Evolutionary conservation across 64 coral and sea anemone species (phyloP).

Genomic region (Trachythela sp.): DNA sequence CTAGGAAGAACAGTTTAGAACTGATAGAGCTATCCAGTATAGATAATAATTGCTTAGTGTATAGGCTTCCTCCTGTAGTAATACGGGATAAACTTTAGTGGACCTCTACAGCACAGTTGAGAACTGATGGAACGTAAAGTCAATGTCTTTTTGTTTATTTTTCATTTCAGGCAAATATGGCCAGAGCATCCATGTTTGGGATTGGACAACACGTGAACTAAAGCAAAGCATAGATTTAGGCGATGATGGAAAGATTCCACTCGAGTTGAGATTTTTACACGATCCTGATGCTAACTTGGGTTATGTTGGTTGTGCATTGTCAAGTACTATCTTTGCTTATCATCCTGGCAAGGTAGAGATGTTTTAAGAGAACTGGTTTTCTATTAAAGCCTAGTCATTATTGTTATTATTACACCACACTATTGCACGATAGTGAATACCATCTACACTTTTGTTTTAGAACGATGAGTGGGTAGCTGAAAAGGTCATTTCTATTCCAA

Average conservation of each 20-base stretch:
- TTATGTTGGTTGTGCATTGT: slow-evolving; percentile 73
- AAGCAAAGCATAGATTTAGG: slow-evolving; percentile 80
- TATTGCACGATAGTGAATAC: background rate
- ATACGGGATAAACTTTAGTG: too few species aligned
- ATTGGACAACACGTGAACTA: background rate
- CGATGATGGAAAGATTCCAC: slow-evolving; percentile 60
- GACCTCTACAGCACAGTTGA: too few species aligned
- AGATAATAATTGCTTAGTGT: background rate
- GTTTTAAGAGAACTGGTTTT: background rate
- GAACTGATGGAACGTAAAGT: too few species aligned
- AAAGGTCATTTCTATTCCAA: slow-evolving; percentile 72
- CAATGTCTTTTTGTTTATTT: background rate
- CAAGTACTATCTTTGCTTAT: slow-evolving; percentile 72
- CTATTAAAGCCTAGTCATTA: background rate
- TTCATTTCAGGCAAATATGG: slow-evolving; percentile 68
- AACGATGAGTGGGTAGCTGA: slow-evolving; percentile 60
- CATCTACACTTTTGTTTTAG: slow-evolving; percentile 23
- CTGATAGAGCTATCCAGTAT: too few species aligned
- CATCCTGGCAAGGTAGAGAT: slow-evolving; percentile 48
- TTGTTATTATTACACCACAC: background rate
- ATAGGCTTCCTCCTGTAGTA: too few species aligned
- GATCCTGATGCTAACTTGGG: slow-evolving; percentile 72
- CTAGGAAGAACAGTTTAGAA: too few species aligned
- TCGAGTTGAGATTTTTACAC: slow-evolving; percentile 90
- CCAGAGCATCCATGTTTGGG: slow-evolving; percentile 46